Evolutionary conservation across 2,888 invertebrate species (phyloP).

Genomic region (Lasiommata megera): DNA sequence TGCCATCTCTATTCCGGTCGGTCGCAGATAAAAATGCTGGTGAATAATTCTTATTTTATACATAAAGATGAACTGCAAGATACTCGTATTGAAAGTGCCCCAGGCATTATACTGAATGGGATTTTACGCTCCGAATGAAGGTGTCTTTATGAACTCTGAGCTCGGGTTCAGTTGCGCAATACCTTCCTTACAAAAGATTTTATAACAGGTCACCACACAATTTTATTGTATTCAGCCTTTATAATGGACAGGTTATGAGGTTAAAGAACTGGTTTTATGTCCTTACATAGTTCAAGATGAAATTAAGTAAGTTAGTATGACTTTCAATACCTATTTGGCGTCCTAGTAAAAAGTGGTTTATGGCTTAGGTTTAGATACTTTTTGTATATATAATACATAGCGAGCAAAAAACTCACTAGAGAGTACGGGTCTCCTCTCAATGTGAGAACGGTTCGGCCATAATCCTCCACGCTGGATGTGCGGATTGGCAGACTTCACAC

Average conservation of each 20-base stretch:
- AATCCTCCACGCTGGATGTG: no score
- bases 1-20: no score
- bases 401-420: no score
- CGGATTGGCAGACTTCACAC: no score
- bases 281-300: background rate
- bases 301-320: background rate
- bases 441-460: no score
- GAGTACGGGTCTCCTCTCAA: no score
- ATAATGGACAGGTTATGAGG: background rate
- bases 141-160: constrained; percentile 13
- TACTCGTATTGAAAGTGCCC: background rate
- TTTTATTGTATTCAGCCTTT: background rate
- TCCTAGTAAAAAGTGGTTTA: no score
- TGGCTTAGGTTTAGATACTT: no score
- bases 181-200: background rate
- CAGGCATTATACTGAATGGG: constrained; percentile 16
- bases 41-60: no score
- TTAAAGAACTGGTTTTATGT: background rate
- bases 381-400: no score
- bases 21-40: background rate
- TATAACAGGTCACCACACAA: background rate
- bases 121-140: constrained; percentile 21
- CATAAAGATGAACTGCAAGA: background rate
- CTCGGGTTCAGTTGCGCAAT: background rate
- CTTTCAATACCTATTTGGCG: no score